phyloP scores from a whole-genome alignment of 2,888 invertebrate genomes.

The Microdon myrmicae region DNA sequence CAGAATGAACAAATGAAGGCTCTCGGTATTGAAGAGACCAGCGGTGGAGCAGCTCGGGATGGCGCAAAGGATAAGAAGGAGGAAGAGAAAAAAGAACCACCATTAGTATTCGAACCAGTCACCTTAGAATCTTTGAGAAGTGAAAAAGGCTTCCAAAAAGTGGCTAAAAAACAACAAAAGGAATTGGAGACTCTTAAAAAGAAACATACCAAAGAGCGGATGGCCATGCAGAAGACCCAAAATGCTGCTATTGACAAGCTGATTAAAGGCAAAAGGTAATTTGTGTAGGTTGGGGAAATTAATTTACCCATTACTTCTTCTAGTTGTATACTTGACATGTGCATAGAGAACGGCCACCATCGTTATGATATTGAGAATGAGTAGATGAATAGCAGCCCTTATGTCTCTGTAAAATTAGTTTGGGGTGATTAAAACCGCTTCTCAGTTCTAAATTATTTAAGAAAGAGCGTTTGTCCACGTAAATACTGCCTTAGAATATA shows the following conservation, averaged over 20 bases:
- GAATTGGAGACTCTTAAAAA: constrained; percentile 92
- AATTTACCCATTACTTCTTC: not conserved
- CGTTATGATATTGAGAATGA: too few relatives aligned
- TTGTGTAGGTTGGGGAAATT: constrained; percentile 28
- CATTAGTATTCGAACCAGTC: constrained; percentile 88
- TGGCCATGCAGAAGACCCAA: constrained; percentile 89
- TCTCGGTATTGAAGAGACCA: constrained; percentile 89
- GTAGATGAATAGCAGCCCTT: too few relatives aligned
- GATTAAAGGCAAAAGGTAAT: constrained; percentile 91
- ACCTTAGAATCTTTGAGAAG: constrained; percentile 86
- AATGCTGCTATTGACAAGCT: constrained; percentile 92
- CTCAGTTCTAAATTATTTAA: too few relatives aligned
- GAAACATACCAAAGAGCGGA: constrained; percentile 91
- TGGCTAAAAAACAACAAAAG: constrained; percentile 94
- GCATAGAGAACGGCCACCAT: too few relatives aligned
- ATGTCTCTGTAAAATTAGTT: too few relatives aligned
- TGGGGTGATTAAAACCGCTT: too few relatives aligned
- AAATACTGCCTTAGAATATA: too few relatives aligned
- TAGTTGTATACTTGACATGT: not conserved
- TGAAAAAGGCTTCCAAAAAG: constrained; percentile 93
- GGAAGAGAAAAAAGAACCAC: constrained; percentile 79
- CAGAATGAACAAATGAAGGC: constrained; percentile 93
- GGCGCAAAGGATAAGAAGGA: constrained; percentile 77
- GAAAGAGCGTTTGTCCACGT: too few relatives aligned
- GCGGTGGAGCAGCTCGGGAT: constrained; percentile 74